Evolutionary conservation across 2,113 vertebrate genomes (phyloP), one percentile per base, ranked within the genome.

Genomic region (Aldabrachelys gigantea): DNA sequence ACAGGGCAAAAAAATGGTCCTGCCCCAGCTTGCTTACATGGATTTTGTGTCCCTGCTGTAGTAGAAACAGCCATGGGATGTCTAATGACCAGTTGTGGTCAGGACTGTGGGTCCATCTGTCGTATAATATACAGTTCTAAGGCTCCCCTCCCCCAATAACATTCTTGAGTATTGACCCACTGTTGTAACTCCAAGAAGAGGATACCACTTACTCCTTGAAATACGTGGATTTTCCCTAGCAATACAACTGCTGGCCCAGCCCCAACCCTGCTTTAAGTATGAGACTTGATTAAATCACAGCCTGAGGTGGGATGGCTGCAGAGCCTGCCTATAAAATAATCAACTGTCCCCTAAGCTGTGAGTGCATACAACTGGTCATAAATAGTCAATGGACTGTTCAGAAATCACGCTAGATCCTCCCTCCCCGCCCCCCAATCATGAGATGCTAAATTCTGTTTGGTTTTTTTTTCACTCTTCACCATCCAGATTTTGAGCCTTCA

Each of bases 311-410:
- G 5, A 52, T 38, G 47, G 47, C 19, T 81, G 72, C 53, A 25
- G 62, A 59, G n/a, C 0, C 0, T 27, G 44, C 16, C 80, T 1
- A 29, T 24, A 56, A 8, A 22, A 25, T 31, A 29, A 22, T 24
- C 0, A 2, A 29, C 5, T 84, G 49, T 86, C 38, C 41, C 49
- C 41, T 9, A 49, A 57, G 19, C 3, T 57, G 62, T 0, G 0
- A 27, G 52, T 57, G 22, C 31, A 56, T 10, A 13, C 27, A 41
- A 53, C 22, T 69, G 84, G 16, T 41, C 85, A 69, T 75, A 72
- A 72, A 3, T 6, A 47, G 82, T 49, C 47, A 57, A 31, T 12
- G 25, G 0, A 38, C 9, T 35, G 53, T 53, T 82, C 14, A 17
- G 62, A 16, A 75, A 10, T 72, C 65, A 72, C 10, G 10, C 65